These are phyloP conservation scores for Pluvianellus socialis DNA, from an alignment of 2,113 vertebrate species.

Conservation along the genomic window DNA sequence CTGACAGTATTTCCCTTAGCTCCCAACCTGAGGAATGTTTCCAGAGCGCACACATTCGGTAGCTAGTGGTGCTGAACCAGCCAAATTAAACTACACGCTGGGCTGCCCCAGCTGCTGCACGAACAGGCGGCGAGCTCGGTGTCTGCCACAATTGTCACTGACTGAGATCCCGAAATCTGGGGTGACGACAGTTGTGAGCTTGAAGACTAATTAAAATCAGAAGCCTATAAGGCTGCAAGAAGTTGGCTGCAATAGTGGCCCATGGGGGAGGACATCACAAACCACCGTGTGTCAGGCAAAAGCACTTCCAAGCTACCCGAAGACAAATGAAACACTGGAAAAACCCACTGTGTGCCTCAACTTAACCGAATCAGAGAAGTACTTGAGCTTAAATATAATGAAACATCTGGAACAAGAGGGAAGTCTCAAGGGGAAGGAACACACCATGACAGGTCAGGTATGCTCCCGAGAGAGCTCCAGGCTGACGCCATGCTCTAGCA, in stretches of 20 bases:
- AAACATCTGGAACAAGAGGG: neutral
- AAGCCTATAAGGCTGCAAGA: neutral
- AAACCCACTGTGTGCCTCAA: neutral
- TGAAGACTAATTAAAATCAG: neutral
- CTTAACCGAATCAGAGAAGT: neutral
- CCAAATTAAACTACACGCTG: neutral
- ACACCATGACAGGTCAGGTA: neutral
- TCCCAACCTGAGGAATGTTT: neutral
- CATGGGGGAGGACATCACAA: neutral
- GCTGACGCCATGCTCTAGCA: neutral
- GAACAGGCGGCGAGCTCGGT: neutral
- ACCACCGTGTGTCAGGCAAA: neutral
- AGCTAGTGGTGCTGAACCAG: neutral
- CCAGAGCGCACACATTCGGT: accelerated
- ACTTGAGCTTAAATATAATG: neutral
- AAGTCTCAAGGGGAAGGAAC: neutral
- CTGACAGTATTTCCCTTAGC: neutral
- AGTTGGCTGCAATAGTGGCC: neutral
- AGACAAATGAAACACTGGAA: neutral
- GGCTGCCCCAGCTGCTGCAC: neutral
- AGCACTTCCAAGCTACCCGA: neutral
- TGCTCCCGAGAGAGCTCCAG: neutral
- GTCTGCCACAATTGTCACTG: neutral
- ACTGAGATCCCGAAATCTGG: neutral
- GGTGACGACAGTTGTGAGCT: neutral